Evolutionary conservation across 1,140 invertebrate genomes (phyloP), one percentile per base, ranked within the genome.

Genomic region (Drosophila equinoxialis): DNA sequence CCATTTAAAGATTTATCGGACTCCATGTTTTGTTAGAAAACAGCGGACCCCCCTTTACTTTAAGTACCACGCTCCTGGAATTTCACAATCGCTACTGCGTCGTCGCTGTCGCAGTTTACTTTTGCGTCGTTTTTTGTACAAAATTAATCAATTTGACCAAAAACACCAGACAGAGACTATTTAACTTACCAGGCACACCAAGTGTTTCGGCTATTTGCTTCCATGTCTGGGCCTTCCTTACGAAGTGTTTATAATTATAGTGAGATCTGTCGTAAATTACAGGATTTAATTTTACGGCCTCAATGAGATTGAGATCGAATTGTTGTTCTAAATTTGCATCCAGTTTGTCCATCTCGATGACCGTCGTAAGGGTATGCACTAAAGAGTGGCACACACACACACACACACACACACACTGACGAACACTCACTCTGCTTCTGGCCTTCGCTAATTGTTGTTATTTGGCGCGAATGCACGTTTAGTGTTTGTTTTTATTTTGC

Each of bases 131-230:
- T 84, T 82, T 72, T 82, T 68, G 65, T 54, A 41, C 48, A 69
- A 69, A 62, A 71, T 78, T 74, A 79, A 81, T 71, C 74, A 81
- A 76, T 80, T 76, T 66, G 45, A 39, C 60, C 17, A 39, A 26
- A 17, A 35, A 13, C 55, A 13, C 39, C 57, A 2, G 55, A 59
- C 39, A 48, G 55, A 42, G 66, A 41, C 65, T 74, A 79, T 86
- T 78, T 75, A 74, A 81, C 90, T 91, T 89, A 91, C 90, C 90
- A 74, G 86, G 84, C 61, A 91, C 86, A 64, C 90, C 90, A 68
- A 91, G 90, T n/a, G 90, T 87, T 77, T 91, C 90, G 45, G 90
- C 90, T 26, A 91, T 91, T 78, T 91, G 90, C 42, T 91, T 91
- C 90, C 90, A 91, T 33, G 90, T 91, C 64, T 91, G 90, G 26